Base-by-base conservation (phyloP, 2,113 vertebrate genomes). In the Craseonycteris thonglongyai region DNA sequence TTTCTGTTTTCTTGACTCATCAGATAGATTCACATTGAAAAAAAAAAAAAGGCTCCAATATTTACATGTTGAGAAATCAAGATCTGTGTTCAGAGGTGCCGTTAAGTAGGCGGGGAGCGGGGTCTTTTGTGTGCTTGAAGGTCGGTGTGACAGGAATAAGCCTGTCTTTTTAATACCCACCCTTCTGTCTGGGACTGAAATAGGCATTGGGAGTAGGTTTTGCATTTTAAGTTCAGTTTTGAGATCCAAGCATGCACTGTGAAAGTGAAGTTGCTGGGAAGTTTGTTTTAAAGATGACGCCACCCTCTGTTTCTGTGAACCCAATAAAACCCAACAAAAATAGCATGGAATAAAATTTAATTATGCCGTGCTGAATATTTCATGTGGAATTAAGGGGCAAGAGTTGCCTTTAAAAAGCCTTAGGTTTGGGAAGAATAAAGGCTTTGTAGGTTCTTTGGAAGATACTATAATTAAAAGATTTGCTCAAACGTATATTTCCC, bases 341-440 rank as follows among this genome's bases (percentile, higher is more conserved):
- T 88, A n/a, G 66, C 95, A 94, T 92, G 89, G 95, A 97, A 96
- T 98, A 92, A 95, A 92, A 96, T 93, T 96, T 97, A 94, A 97
- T 97, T 97, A 97, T 86, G 85, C 54, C 74, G 86, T 96, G 81
- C 95, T 96, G 96, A 98, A 97, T 97, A 94, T 93, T 97, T 97
- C 96, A 95, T 90, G 93, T 96, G 97, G 97, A 97, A 97, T 98
- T 98, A 97, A 96, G 96, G 98, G 97, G 97, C 97, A 96, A 86
- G 96, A 97, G 94, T 94, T 97, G 96, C 88, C 94, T 98, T 96
- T 96, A 79, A 94, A 96, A 66, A 97, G 94, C 96, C 80, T 96
- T 97, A 94, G 91, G 85, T 95, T 96, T 97, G 97, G 95, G 95
- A 96, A 96, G 95, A 95, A 97, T 85, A 94, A 96, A 65, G 96